phyloP scores from a whole-genome alignment of 2,888 invertebrate genomes.

The Eristalinus sepulchralis region DNA sequence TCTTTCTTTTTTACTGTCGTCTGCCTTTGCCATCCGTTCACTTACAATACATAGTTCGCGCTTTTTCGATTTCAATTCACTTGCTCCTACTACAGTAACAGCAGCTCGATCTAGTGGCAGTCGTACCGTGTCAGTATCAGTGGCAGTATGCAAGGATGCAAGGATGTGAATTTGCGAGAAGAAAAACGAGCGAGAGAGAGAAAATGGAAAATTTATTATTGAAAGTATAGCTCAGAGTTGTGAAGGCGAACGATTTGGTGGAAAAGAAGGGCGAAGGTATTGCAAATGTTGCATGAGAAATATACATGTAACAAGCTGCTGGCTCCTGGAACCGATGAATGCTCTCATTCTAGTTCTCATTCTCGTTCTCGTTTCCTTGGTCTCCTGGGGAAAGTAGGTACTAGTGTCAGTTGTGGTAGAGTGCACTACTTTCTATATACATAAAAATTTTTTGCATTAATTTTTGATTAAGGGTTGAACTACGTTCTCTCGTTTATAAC shows the following conservation, averaged over 20 bases:
- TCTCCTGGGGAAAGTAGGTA: conserved; percentile 57
- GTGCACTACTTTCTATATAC: conserved; percentile 64
- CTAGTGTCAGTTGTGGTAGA: conserved; percentile 26
- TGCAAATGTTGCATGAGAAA: conserved; percentile 64
- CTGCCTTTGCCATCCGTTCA: conserved; percentile 19
- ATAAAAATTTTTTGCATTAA: conserved; percentile 67
- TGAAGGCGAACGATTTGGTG: not conserved
- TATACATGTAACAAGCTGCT: conserved; percentile 55
- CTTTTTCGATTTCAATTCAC: conserved; percentile 69
- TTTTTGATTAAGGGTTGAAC: conserved; percentile 70
- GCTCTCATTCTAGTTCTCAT: conserved; percentile 37
- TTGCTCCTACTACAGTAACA: conserved; percentile 48
- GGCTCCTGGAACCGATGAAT: conserved; percentile 56
- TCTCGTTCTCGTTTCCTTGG: conserved; percentile 28
- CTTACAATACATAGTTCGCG: conserved; percentile 68
- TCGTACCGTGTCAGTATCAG: not conserved
- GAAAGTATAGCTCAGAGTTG: conserved; percentile 46
- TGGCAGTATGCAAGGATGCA: conserved; percentile 38
- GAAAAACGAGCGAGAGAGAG: conserved; percentile 23
- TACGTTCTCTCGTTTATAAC: conserved; percentile 13
- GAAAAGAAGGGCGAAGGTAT: conserved; percentile 28
- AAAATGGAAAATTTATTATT: conserved; percentile 68
- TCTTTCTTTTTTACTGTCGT: not conserved
- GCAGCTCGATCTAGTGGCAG: conserved; percentile 10
- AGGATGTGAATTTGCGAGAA: conserved; percentile 4